phyloP scores from a whole-genome alignment of 2,113 vertebrate genomes.

The Lichenostomus cassidix region DNA sequence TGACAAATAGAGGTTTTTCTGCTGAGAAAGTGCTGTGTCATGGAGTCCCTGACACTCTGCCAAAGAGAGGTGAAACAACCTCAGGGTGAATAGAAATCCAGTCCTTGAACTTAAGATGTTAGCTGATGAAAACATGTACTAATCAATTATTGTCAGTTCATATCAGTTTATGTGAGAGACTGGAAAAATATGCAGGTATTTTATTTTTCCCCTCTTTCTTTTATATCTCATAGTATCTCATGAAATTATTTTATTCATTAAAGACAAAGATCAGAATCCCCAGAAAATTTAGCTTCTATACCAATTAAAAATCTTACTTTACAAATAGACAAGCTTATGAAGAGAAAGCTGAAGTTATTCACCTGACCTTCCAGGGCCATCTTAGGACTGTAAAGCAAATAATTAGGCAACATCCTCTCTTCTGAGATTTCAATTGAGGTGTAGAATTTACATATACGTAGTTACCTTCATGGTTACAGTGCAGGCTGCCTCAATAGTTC shows the following conservation, averaged over 20 bases:
- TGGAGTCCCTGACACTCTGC: conserved; percentile 17
- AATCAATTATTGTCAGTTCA: neutral
- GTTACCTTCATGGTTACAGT: neutral
- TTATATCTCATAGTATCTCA: neutral
- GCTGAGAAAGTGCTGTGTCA: conserved; percentile 5
- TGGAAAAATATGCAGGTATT: neutral
- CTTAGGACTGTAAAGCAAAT: neutral
- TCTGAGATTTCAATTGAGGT: neutral
- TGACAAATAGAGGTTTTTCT: conserved; percentile 30
- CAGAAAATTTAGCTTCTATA: neutral
- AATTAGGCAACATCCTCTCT: neutral
- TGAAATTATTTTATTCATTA: neutral
- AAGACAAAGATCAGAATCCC: neutral
- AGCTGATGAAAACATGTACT: neutral
- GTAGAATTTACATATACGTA: neutral
- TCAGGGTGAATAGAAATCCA: neutral
- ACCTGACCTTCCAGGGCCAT: neutral
- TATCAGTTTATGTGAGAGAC: neutral
- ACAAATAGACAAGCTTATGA: neutral
- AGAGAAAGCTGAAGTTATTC: neutral
- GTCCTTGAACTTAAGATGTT: neutral
- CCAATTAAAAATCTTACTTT: neutral
- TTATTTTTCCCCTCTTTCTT: neutral
- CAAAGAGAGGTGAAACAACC: neutral
- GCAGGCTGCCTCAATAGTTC: neutral